Base-by-base conservation (phyloP, 2,888 invertebrate genomes). In the Eupithecia abbreviata region DNA sequence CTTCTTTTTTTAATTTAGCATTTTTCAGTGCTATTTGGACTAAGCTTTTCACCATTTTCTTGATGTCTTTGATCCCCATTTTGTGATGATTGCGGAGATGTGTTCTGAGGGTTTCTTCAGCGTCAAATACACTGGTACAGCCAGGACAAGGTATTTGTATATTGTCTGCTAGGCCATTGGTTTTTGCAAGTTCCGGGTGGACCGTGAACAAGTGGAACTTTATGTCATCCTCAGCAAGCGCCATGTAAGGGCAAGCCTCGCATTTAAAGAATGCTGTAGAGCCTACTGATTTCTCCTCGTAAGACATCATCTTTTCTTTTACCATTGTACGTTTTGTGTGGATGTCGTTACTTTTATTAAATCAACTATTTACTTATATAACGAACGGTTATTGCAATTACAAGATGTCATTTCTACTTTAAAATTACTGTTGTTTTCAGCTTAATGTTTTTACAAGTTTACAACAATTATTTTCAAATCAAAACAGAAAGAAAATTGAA, bases 1-100 rank as follows among this genome's bases (percentile, higher is more conserved):
- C 87, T 81, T 91, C 92, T 81, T 93, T 95, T 84, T 93, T 95
- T 83, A 93, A 85, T 83, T 93, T 93, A 4, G 92, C 90, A 85
- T 93, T 89, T 87, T 93, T 92, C 13, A 94, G 86, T 41, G 94
- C 93, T 76, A 95, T 92, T 85, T 93, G 93, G 1, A 96, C 90
- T 13, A 96, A 90, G 81, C 95, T 95, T 85, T 95, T 95, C 0
- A 96, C 90, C 88, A 97, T 95, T 87, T 95, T 95, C 80, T 94
- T 94, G 2, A 96, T 90, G 85, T 97, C 96, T 82, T 95, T 94
- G 75, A 95, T 93, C 55, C 93, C 95, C 93, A 97, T 96, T 88
- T 96, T 96, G 86, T 97, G 97, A 86, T 97, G 97, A 84, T 96
- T 96, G 43, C 96, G 94, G 6, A 97, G 90, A 87, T 97, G 97